phyloP scores from a whole-genome alignment of 2,888 invertebrate genomes.

The Electrophaes corylata region DNA sequence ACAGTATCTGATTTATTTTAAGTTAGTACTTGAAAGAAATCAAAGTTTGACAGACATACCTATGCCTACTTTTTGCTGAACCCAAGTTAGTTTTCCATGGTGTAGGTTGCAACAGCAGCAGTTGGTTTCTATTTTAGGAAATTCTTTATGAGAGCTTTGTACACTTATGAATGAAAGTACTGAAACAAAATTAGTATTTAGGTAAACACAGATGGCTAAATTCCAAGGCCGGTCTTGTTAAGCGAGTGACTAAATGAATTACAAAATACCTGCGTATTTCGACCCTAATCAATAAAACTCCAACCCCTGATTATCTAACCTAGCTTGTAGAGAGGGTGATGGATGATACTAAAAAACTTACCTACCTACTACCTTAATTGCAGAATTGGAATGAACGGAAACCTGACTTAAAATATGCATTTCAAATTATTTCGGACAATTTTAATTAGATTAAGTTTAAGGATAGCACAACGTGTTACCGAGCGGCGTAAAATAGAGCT shows the following conservation, averaged over 20 bases:
- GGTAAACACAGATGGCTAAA: constrained; percentile 21
- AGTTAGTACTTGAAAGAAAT: too few relatives aligned
- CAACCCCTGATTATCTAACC: background rate
- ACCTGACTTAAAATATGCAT: background rate
- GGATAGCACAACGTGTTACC: constrained; percentile 10
- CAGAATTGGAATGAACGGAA: background rate
- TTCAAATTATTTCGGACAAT: background rate
- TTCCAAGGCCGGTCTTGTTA: constrained; percentile 11
- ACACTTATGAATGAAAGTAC: constrained; percentile 22
- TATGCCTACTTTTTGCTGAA: background rate
- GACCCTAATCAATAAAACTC: background rate
- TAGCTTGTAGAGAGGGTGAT: background rate
- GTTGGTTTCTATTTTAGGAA: background rate
- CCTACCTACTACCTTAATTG: too few relatives aligned
- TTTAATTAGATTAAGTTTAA: constrained; percentile 32
- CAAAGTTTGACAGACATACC: too few relatives aligned
- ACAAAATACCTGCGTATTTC: background rate
- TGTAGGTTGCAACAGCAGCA: background rate
- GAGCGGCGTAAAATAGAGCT: constrained; percentile 3
- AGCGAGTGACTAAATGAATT: background rate
- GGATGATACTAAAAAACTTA: background rate
- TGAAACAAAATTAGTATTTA: constrained; percentile 23
- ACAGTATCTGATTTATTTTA: too few relatives aligned
- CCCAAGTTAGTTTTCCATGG: background rate
- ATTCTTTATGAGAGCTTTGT: background rate